These are phyloP conservation scores for Drosophila santomea DNA, from an alignment of 1,140 invertebrate genomes.

Conservation along the genomic window DNA sequence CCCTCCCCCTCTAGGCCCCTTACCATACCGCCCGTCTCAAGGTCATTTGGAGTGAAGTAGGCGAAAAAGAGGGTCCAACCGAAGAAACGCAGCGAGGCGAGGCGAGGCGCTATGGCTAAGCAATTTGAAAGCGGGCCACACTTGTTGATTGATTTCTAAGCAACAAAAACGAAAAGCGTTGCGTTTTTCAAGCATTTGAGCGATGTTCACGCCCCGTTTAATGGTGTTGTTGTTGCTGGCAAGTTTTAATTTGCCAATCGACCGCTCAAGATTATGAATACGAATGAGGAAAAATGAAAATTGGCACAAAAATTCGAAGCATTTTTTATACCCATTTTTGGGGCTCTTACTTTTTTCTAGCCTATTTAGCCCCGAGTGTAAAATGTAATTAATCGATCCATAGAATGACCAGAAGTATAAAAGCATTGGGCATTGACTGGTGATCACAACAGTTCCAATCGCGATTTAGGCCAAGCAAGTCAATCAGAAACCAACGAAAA, in stretches of 20 bases:
- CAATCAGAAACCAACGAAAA: slow-evolving; percentile 31
- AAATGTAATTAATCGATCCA: slow-evolving; percentile 57
- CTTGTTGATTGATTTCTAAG: slow-evolving; percentile 73
- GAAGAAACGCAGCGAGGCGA: slow-evolving; percentile 64
- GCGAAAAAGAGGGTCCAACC: slow-evolving; percentile 16
- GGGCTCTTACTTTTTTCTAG: slow-evolving; percentile 64
- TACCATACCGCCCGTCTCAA: slow-evolving; percentile 43
- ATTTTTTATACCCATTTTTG: slow-evolving; percentile 42
- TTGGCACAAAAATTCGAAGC: slow-evolving; percentile 68
- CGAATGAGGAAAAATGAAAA: slow-evolving; percentile 68
- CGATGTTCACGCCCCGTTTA: slow-evolving; percentile 64
- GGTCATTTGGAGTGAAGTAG: slow-evolving; percentile 49
- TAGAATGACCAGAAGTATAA: slow-evolving; percentile 63
- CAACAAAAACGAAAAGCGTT: slow-evolving; percentile 29
- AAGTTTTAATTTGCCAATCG: slow-evolving; percentile 66
- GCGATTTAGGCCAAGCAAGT: slow-evolving; percentile 53
- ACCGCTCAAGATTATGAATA: slow-evolving; percentile 35
- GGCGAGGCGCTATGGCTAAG: slow-evolving; percentile 58
- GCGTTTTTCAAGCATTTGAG: slow-evolving; percentile 37
- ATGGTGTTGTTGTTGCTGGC: slow-evolving; percentile 31
- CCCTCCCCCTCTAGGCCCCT: background rate
- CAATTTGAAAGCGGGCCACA: slow-evolving; percentile 74
- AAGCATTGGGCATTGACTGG: slow-evolving; percentile 26
- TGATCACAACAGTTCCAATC: slow-evolving; percentile 57
- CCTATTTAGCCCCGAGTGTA: slow-evolving; percentile 68